Conservation (phyloP, 2,113 vertebrate genomes). For the Mirza zaza region DNA sequence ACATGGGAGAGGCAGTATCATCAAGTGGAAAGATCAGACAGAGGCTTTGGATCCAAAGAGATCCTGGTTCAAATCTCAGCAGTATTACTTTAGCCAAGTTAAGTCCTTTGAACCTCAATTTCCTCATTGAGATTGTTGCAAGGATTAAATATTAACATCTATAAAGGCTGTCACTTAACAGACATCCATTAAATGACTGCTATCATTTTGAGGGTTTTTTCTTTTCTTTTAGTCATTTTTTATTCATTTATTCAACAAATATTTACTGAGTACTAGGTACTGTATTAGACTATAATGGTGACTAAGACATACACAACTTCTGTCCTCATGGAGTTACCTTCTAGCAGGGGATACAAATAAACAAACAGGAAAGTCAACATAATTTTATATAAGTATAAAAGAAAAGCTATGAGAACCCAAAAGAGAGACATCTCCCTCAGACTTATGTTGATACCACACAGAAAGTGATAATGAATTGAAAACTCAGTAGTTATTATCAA, state of each 20-base stretch:
- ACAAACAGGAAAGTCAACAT: not conserved
- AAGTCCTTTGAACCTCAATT: conserved; percentile 55
- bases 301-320: not conserved
- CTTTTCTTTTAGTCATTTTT: conserved; percentile 21
- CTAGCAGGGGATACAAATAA: not conserved
- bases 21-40: not conserved
- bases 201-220: not conserved
- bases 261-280: not conserved
- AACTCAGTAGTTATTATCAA: not conserved
- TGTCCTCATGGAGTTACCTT: not conserved
- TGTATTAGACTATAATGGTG: not conserved
- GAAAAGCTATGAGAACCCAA: not conserved
- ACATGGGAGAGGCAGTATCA: not conserved
- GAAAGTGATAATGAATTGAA: conserved; percentile 1
- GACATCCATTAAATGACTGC: conserved; percentile 6
- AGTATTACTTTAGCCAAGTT: not conserved
- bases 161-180: conserved; percentile 17
- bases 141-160: conserved; percentile 69
- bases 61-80: conserved; percentile 6
- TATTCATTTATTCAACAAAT: conserved; percentile 13
- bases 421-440: not conserved
- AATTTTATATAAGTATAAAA: not conserved
- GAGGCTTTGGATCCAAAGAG: not conserved
- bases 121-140: not conserved
- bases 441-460: not conserved